A percentile compares a stretch with the other conserved stretches of the same genome.
Evolutionary conservation across 2,888 invertebrate genomes (phyloP).

Genomic region (Polyommatus icarus): DNA sequence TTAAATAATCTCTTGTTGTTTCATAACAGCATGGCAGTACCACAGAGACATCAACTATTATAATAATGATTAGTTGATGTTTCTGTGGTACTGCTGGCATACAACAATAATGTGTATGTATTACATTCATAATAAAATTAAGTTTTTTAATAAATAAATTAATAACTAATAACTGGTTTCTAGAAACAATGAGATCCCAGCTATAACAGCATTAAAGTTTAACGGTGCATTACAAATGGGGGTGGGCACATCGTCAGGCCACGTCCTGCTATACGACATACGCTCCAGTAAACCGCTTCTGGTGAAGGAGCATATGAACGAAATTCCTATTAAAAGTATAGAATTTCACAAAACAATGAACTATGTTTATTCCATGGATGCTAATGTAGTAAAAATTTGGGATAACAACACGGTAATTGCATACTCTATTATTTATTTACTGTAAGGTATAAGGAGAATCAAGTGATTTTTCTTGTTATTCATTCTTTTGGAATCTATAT

Average conservation of each 20-base stretch:
- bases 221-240: slow-evolving; percentile 88
- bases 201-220: slow-evolving; percentile 89
- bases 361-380: slow-evolving; percentile 93
- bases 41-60: no score
- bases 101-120: no score
- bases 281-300: slow-evolving; percentile 93
- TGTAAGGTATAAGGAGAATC: no score
- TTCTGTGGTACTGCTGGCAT: no score
- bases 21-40: no score
- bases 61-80: no score
- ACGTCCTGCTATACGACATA: slow-evolving; percentile 96
- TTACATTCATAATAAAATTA: no score
- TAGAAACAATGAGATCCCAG: slow-evolving; percentile 84
- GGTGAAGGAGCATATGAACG: slow-evolving; percentile 97
- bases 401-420: slow-evolving; percentile 87
- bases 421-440: background rate
- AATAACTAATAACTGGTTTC: slow-evolving; percentile 45
- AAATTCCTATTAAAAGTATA: slow-evolving; percentile 92
- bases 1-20: no score
- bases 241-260: slow-evolving; percentile 96
- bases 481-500: no score
- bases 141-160: background rate
- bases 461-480: no score
- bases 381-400: slow-evolving; percentile 94
- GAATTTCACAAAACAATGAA: slow-evolving; percentile 91